These are phyloP conservation scores for Grallaria varia DNA, from an alignment of 2,113 vertebrate species.

Conservation along the genomic window DNA sequence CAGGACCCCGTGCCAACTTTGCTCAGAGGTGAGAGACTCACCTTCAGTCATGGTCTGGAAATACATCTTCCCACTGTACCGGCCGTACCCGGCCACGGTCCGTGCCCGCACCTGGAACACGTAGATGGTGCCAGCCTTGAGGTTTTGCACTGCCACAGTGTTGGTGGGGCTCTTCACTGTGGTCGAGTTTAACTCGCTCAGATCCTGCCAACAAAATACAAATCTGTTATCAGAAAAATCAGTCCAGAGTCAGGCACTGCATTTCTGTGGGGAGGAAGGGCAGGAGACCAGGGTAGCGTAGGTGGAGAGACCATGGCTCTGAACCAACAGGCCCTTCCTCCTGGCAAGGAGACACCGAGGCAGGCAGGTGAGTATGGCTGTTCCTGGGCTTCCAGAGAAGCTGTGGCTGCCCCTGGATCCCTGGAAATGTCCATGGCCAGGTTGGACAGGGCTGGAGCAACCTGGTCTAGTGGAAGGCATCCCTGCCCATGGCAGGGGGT, in stretches of 20 bases:
- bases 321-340: neutral
- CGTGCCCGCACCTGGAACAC: slow-evolving; percentile 95
- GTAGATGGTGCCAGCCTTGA: slow-evolving; percentile 92
- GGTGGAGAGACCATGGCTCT: neutral
- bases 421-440: too few relatives aligned
- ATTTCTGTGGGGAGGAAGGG: neutral
- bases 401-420: too few relatives aligned
- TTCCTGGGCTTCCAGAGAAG: too few relatives aligned
- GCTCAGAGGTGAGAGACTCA: slow-evolving; percentile 46
- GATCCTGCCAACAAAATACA: slow-evolving; percentile 75
- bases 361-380: neutral
- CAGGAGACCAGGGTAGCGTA: neutral
- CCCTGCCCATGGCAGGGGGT: neutral
- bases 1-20: neutral
- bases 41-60: slow-evolving; percentile 98
- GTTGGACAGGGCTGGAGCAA: neutral
- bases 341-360: neutral
- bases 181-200: slow-evolving; percentile 88
- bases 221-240: neutral
- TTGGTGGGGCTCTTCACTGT: slow-evolving; percentile 91
- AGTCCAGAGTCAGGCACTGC: rapidly evolving
- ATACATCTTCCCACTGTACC: slow-evolving; percentile 96
- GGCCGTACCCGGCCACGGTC: slow-evolving; percentile 93
- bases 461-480: neutral
- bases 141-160: slow-evolving; percentile 84